phyloP scores from a whole-genome alignment of 2,113 vertebrate species.

The Myotis davidii region DNA sequence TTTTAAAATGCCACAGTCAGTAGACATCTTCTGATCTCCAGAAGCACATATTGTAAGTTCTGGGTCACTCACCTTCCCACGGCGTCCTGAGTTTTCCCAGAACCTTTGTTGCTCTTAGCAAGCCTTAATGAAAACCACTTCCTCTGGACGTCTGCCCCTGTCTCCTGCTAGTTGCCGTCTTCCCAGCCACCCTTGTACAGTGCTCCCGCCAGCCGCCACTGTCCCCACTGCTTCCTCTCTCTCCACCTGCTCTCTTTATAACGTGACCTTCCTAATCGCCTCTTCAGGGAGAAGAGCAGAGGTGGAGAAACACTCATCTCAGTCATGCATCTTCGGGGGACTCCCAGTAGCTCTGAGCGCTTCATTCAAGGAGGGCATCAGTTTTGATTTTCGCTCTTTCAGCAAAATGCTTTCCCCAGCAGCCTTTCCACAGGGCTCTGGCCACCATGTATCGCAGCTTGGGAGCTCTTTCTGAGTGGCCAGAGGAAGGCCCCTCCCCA shows the following conservation, averaged over 20 bases:
- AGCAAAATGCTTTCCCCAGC: not conserved
- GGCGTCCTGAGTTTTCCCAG: constrained; percentile 58
- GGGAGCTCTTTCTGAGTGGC: not conserved
- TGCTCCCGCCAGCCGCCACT: not conserved
- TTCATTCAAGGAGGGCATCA: not conserved
- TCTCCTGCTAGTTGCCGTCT: not conserved
- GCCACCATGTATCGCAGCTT: too few species aligned
- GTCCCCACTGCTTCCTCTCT: not conserved
- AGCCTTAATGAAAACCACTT: constrained; percentile 71
- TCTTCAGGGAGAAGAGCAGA: not conserved
- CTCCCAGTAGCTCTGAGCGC: not conserved
- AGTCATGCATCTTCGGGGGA: not conserved
- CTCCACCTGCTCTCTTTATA: not conserved
- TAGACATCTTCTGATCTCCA: constrained; percentile 33
- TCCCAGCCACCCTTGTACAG: not conserved
- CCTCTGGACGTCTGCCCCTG: constrained; percentile 54
- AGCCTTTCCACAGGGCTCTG: not conserved
- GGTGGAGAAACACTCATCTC: not conserved
- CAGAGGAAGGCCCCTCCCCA: not conserved
- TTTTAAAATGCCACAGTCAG: not conserved
- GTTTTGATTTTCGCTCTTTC: not conserved
- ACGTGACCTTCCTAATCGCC: not conserved
- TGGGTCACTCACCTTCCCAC: constrained; percentile 63
- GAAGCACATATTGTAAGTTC: not conserved
- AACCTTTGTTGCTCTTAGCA: constrained; percentile 62